phyloP scores from a whole-genome alignment of 1,140 invertebrate genomes.

The Adoxophyes honmai region DNA sequence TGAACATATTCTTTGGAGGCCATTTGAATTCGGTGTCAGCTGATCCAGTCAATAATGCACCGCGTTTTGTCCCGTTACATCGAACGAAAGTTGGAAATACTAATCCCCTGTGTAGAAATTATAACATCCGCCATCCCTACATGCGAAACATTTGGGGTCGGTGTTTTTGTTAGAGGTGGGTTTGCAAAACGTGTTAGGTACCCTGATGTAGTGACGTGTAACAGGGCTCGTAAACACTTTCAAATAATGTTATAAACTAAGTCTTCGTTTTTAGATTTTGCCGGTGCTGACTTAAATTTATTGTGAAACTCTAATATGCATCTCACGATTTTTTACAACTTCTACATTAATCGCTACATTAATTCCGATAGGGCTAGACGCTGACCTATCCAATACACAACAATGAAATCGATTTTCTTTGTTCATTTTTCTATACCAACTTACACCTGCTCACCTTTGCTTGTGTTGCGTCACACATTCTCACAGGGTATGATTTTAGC shows the following conservation, averaged over 20 bases:
- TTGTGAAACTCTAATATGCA: too few relatives aligned
- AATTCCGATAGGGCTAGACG: constrained; percentile 15
- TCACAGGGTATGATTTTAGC: constrained; percentile 50
- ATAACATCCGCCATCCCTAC: constrained; percentile 35
- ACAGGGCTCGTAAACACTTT: too few relatives aligned
- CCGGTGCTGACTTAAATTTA: too few relatives aligned
- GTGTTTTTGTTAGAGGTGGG: background rate
- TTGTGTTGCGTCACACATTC: constrained; percentile 58
- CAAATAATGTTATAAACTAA: too few relatives aligned
- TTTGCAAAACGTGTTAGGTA: constrained; percentile 3
- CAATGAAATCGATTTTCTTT: constrained; percentile 56
- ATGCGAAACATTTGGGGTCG: background rate
- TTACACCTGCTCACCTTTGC: constrained; percentile 64
- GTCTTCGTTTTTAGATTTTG: too few relatives aligned
- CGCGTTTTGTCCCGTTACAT: background rate
- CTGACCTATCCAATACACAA: constrained; percentile 62
- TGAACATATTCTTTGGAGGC: too few relatives aligned
- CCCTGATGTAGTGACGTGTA: constrained; percentile 17
- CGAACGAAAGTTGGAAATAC: constrained; percentile 16
- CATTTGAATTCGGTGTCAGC: background rate
- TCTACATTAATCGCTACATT: constrained; percentile 2
- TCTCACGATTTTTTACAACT: too few relatives aligned
- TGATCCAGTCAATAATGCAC: background rate
- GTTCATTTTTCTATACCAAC: constrained; percentile 45
- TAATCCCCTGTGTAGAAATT: constrained; percentile 29